phyloP scores from a whole-genome alignment of 2,888 invertebrate species.

The Tridacna gigas region DNA sequence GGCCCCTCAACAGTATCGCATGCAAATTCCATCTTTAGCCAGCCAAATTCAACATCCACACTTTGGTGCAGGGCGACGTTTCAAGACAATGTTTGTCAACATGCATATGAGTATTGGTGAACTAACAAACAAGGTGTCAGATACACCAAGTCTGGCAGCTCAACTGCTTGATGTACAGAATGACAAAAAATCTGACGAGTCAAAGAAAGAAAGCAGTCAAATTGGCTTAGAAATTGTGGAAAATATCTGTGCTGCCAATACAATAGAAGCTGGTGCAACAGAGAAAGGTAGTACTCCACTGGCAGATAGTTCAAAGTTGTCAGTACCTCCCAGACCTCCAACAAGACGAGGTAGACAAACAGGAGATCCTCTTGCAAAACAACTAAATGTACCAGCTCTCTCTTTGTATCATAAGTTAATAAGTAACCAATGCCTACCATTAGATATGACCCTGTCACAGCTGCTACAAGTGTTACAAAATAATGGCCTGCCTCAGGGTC shows the following conservation, averaged over 20 bases:
- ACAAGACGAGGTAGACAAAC: slow-evolving; percentile 84
- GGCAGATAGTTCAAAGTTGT: slow-evolving; percentile 22
- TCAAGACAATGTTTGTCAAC: slow-evolving; percentile 90
- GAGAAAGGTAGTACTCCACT: slow-evolving; percentile 23
- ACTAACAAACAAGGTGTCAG: slow-evolving; percentile 88
- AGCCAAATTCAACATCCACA: slow-evolving; percentile 87
- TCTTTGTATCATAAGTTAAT: slow-evolving; percentile 82
- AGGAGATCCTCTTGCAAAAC: slow-evolving; percentile 60
- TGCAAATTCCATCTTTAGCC: slow-evolving; percentile 71
- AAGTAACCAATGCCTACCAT: slow-evolving; percentile 83
- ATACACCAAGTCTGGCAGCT: slow-evolving; percentile 64
- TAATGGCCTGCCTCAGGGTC: slow-evolving; percentile 76
- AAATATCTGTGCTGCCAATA: slow-evolving; percentile 88
- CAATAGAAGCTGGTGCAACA: slow-evolving; percentile 32
- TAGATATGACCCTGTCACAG: slow-evolving; percentile 88
- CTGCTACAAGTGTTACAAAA: slow-evolving; percentile 87
- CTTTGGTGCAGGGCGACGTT: slow-evolving; percentile 90
- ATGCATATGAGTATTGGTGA: slow-evolving; percentile 91
- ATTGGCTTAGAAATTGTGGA: slow-evolving; percentile 84
- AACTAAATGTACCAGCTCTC: slow-evolving; percentile 68
- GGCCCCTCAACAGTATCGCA: slow-evolving; percentile 67
- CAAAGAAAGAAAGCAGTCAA: slow-evolving; percentile 82
- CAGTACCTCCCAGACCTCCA: slow-evolving; percentile 87
- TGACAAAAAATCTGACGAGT: slow-evolving; percentile 71
- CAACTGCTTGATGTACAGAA: slow-evolving; percentile 69